These are phyloP conservation scores for Athrips mouffetella DNA, from an alignment of 2,888 invertebrate genomes.

Conservation along the genomic window DNA sequence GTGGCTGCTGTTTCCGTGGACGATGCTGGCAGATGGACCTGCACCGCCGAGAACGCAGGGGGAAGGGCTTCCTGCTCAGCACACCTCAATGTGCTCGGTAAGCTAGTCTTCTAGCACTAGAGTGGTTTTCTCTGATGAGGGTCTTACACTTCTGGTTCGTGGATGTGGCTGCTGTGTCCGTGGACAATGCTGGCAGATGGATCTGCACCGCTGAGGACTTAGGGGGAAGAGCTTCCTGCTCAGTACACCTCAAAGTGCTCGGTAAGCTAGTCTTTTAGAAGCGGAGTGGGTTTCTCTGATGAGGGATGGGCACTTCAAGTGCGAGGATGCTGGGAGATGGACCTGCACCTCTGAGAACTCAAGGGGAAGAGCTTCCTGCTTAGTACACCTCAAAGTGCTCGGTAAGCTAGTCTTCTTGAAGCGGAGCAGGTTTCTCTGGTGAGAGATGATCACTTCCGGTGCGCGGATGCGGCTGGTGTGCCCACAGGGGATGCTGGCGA, in stretches of 20 bases:
- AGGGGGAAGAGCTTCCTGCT: slow-evolving; percentile 85
- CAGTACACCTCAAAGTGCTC: slow-evolving; percentile 87
- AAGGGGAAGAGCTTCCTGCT: slow-evolving; percentile 85
- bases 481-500: slow-evolving; percentile 89
- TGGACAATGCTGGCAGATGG: slow-evolving; percentile 92
- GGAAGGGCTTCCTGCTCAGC: slow-evolving; percentile 88
- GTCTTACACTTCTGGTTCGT: slow-evolving; percentile 93
- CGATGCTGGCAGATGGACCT: slow-evolving; percentile 91
- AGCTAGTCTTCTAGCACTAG: slow-evolving; percentile 74
- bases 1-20: slow-evolving; percentile 88
- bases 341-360: slow-evolving; percentile 89
- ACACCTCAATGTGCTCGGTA: slow-evolving; percentile 87
- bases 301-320: slow-evolving; percentile 91
- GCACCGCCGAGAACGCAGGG: slow-evolving; percentile 86
- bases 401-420: slow-evolving; percentile 75
- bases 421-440: slow-evolving; percentile 86
- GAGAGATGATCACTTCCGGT: slow-evolving; percentile 91
- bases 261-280: slow-evolving; percentile 77
- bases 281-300: slow-evolving; percentile 86
- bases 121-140: slow-evolving; percentile 86
- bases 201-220: slow-evolving; percentile 89
- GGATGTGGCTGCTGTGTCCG: slow-evolving; percentile 88
- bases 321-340: slow-evolving; percentile 91
- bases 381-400: slow-evolving; percentile 87
- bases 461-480: slow-evolving; percentile 89